phyloP scores from a whole-genome alignment of 2,113 vertebrate species.

The Holacanthus passer region DNA sequence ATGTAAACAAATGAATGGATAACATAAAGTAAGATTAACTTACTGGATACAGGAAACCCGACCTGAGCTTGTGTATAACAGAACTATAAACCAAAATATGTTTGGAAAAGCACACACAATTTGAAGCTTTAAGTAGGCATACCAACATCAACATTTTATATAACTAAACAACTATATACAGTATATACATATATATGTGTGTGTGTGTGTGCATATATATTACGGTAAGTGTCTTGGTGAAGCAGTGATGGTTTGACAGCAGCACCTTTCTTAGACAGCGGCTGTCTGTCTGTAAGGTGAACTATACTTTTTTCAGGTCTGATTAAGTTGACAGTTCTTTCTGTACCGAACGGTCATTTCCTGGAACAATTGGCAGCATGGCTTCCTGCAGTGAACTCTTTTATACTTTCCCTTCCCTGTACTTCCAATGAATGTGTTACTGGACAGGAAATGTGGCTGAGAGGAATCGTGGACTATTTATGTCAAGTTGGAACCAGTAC shows the following conservation, averaged over 20 bases:
- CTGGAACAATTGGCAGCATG: conserved; percentile 43
- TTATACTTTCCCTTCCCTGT: conserved; percentile 30
- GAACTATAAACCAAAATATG: neutral
- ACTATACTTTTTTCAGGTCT: conserved; percentile 43
- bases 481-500: conserved; percentile 12
- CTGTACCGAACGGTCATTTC: conserved; percentile 58
- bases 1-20: no score
- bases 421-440: conserved; percentile 43
- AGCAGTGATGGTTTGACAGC: conserved; percentile 42
- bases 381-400: conserved; percentile 34
- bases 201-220: no score
- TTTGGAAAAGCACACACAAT: neutral
- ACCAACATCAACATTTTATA: no score
- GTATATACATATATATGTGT: neutral
- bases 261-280: conserved; percentile 23
- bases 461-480: conserved; percentile 15
- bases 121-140: no score
- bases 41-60: no score
- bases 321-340: conserved; percentile 63
- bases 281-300: conserved; percentile 61
- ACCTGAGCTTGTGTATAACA: neutral
- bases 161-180: no score
- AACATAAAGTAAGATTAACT: no score
- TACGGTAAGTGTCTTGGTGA: conserved; percentile 7
- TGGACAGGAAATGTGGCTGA: conserved; percentile 25